phyloP scores from a whole-genome alignment of 2,888 invertebrate species.

The Tachystola acroxantha region DNA sequence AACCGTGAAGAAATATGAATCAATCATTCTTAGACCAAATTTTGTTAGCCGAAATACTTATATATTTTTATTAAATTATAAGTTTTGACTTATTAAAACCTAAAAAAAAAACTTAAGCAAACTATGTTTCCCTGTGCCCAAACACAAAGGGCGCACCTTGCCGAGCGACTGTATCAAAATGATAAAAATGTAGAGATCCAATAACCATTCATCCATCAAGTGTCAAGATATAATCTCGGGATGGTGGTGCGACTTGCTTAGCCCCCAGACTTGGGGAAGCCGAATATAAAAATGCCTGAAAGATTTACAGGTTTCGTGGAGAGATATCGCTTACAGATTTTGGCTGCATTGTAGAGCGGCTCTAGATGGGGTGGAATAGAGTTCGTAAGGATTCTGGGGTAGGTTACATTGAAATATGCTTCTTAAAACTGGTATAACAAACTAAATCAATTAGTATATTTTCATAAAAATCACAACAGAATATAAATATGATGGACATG shows the following conservation, averaged over 20 bases:
- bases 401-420: neutral
- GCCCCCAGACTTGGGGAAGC: conserved; percentile 56
- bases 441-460: neutral
- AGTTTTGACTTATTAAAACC: no score
- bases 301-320: conserved; percentile 72
- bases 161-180: conserved; percentile 73
- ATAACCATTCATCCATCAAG: conserved; percentile 90
- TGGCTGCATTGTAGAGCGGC: conserved; percentile 49
- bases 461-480: no score
- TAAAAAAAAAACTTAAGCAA: conserved; percentile 13
- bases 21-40: no score
- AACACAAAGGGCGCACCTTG: conserved; percentile 46
- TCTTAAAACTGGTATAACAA: no score
- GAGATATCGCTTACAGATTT: conserved; percentile 67
- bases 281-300: conserved; percentile 74
- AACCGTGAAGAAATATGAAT: no score
- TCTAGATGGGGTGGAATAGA: conserved; percentile 23
- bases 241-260: conserved; percentile 72
- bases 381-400: conserved; percentile 7
- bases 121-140: conserved; percentile 43
- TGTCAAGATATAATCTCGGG: conserved; percentile 84
- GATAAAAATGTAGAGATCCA: conserved; percentile 83
- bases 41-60: no score
- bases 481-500: no score
- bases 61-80: no score